Conservation (phyloP, 2,113 vertebrate species). For the Herpailurus yagouaroundi region DNA sequence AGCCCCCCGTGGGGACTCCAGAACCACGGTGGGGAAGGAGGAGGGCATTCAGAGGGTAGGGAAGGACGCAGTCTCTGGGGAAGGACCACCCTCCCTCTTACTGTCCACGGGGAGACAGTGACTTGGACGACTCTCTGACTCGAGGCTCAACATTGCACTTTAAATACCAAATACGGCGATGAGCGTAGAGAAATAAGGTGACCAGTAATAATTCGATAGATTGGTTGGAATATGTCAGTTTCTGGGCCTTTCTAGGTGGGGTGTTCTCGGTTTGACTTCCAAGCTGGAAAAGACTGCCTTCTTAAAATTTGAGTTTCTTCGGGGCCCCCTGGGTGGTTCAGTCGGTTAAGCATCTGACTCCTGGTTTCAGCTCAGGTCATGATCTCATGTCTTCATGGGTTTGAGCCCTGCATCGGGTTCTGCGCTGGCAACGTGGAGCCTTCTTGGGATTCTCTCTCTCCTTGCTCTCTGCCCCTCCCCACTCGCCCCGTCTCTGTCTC, state of each 20-base stretch:
- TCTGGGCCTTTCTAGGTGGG: background rate
- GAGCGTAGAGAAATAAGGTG: background rate
- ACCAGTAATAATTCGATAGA: background rate
- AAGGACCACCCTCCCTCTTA: background rate
- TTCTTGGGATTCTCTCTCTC: no score
- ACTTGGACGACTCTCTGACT: background rate
- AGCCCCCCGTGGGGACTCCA: background rate
- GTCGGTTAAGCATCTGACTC: no score
- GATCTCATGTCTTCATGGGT: no score
- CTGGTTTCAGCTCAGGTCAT: no score
- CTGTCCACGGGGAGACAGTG: background rate
- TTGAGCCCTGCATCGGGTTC: no score
- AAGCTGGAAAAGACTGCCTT: background rate
- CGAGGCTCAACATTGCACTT: background rate
- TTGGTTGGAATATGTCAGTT: background rate
- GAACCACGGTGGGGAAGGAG: background rate
- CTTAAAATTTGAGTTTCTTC: background rate
- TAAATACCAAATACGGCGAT: background rate
- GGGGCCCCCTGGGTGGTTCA: no score
- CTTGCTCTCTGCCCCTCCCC: no score
- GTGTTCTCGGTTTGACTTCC: background rate
- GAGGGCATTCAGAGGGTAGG: background rate
- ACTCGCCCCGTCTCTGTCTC: no score
- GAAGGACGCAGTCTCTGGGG: background rate
- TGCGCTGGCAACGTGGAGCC: no score